Conservation (phyloP, 2,797 vertebrate genomes). For the Buceros bicornis region DNA sequence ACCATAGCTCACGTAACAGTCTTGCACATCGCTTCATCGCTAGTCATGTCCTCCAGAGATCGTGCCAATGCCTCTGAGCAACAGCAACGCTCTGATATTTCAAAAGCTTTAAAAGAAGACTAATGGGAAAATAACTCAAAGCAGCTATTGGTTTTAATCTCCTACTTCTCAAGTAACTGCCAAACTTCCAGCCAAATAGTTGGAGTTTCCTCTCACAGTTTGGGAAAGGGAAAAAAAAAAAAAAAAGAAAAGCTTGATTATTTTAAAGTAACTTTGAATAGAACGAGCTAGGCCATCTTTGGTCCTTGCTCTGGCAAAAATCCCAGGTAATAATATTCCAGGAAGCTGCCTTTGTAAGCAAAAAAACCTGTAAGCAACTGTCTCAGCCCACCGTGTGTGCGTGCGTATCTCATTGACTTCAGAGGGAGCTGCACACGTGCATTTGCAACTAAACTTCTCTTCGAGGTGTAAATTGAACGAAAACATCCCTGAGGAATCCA, state of each 20-base stretch:
- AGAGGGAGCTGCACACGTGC: neutral
- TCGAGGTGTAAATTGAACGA: slow-evolving; percentile 28
- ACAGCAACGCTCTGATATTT: neutral
- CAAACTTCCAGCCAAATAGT: slow-evolving; percentile 6
- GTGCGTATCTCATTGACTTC: neutral
- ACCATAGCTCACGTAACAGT: neutral
- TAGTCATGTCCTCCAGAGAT: slow-evolving; percentile 11
- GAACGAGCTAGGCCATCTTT: neutral
- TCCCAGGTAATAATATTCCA: slow-evolving; percentile 45
- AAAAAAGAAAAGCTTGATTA: neutral
- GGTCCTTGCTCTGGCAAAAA: slow-evolving; percentile 30
- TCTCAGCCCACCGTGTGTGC: neutral
- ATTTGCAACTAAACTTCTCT: neutral
- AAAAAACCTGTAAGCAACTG: neutral
- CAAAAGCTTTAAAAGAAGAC: neutral
- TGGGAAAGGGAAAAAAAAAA: neutral
- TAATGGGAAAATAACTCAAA: slow-evolving; percentile 23
- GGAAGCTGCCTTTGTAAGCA: slow-evolving; percentile 16
- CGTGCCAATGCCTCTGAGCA: slow-evolving; percentile 23
- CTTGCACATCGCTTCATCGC: neutral
- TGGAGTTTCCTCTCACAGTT: neutral
- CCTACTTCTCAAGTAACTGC: neutral
- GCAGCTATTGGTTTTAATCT: neutral
- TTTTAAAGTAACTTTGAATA: neutral
- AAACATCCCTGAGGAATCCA: slow-evolving; percentile 35